A percentile compares a stretch with the other conserved stretches of the same genome.
These are phyloP conservation scores for Ceratina australensis DNA, from an alignment of 1,140 invertebrate genomes.

Conservation along the genomic window DNA sequence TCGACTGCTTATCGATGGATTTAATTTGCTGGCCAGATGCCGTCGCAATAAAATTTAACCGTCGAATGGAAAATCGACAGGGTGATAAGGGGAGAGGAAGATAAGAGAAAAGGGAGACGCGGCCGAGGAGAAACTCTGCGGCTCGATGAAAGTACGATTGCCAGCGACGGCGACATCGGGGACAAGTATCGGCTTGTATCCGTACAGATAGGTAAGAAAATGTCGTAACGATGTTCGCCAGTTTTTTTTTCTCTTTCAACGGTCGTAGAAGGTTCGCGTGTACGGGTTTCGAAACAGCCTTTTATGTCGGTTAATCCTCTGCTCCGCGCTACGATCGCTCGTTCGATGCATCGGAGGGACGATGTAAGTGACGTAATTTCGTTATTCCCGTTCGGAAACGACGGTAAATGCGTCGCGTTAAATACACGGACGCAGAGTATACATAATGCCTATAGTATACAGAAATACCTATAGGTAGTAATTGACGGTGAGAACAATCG, in stretches of 20 bases:
- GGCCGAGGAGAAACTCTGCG: conserved; percentile 34
- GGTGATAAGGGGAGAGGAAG: conserved; percentile 37
- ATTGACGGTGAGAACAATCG: conserved; percentile 20
- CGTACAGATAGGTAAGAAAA: conserved; percentile 50
- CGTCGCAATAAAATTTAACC: conserved; percentile 48
- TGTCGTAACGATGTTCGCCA: conserved; percentile 54
- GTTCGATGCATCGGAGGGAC: background rate
- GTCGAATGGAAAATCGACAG: background rate
- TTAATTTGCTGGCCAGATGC: conserved; percentile 46
- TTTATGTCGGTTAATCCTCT: conserved; percentile 42
- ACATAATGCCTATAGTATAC: background rate
- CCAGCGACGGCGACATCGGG: conserved; percentile 21
- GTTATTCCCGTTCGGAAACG: conserved; percentile 3
- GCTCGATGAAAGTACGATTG: conserved; percentile 54
- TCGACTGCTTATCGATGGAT: conserved; percentile 8
- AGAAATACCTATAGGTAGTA: conserved; percentile 1
- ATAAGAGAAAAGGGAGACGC: conserved; percentile 6
- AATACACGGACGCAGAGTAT: background rate
- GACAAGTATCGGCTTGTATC: conserved; percentile 55
- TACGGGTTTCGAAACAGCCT: conserved; percentile 49
- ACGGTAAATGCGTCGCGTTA: background rate
- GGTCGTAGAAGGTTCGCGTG: conserved; percentile 29
- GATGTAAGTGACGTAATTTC: conserved; percentile 29
- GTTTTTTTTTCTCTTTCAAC: conserved; percentile 56
- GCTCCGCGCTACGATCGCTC: conserved; percentile 1